Evolutionary conservation across 2,888 invertebrate species (phyloP).

Genomic region (Pyrocoelia pectoralis): DNA sequence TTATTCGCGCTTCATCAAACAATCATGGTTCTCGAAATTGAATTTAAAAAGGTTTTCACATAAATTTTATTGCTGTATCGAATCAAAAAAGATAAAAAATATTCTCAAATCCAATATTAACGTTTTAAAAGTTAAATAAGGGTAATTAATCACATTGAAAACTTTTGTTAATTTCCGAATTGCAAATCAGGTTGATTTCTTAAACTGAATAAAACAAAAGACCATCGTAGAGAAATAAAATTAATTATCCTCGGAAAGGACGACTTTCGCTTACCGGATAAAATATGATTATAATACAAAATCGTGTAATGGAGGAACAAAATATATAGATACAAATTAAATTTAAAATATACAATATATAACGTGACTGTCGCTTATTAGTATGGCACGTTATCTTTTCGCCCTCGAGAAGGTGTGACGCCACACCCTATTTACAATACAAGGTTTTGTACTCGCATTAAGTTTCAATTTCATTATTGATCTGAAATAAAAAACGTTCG

Average conservation of each 20-base stretch:
- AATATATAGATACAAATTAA: neutral
- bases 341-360: neutral
- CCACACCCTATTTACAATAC: constrained; percentile 24
- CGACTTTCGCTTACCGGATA: neutral
- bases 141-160: too few relatives aligned
- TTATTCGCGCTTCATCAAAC: too few relatives aligned
- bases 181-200: too few relatives aligned
- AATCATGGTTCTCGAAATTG: too few relatives aligned
- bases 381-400: neutral
- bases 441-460: constrained; percentile 9
- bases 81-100: too few relatives aligned
- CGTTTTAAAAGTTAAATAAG: too few relatives aligned
- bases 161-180: too few relatives aligned
- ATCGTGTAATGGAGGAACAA: neutral
- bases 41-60: too few relatives aligned
- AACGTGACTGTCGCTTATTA: neutral
- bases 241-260: neutral
- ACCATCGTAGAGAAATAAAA: neutral
- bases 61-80: too few relatives aligned
- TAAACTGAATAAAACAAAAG: too few relatives aligned
- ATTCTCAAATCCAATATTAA: too few relatives aligned
- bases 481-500: constrained; percentile 14
- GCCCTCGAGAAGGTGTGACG: constrained; percentile 23
- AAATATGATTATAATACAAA: neutral
- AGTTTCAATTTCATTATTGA: constrained; percentile 27